phyloP scores from a whole-genome alignment of 2,888 invertebrate species.

The Diloba caeruleocephala region DNA sequence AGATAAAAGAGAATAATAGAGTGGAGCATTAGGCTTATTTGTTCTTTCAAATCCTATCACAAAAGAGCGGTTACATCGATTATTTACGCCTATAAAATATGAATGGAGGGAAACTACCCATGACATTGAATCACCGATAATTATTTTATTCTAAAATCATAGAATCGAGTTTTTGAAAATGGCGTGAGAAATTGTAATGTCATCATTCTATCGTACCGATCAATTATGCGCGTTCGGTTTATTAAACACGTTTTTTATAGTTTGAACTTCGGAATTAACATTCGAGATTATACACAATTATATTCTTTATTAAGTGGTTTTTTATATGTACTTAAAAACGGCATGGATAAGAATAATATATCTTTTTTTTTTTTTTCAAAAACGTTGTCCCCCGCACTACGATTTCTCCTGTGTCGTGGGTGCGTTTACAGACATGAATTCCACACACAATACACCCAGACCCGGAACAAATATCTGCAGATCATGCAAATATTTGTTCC shows the following conservation, averaged over 20 bases:
- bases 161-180: conserved; percentile 41
- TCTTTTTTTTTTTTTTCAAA: too few species aligned
- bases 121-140: conserved; percentile 51
- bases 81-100: conserved; percentile 43
- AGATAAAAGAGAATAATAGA: conserved; percentile 59
- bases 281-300: too few species aligned
- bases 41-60: conserved; percentile 50
- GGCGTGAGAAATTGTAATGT: conserved; percentile 52
- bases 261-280: neutral
- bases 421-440: too few species aligned
- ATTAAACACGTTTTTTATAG: conserved; percentile 13
- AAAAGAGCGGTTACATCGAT: conserved; percentile 53
- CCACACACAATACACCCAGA: too few species aligned
- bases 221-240: conserved; percentile 23
- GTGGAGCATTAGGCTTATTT: conserved; percentile 44
- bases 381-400: too few species aligned
- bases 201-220: conserved; percentile 52
- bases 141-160: conserved; percentile 40
- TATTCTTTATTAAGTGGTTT: too few species aligned
- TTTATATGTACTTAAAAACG: too few species aligned
- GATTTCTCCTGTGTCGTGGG: too few species aligned
- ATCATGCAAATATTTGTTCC: too few species aligned
- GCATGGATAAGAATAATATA: too few species aligned
- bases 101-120: conserved; percentile 43
- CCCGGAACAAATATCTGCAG: too few species aligned